These are phyloP conservation scores for Nyctibius bracteatus DNA, from an alignment of 2,113 vertebrate genomes.

Conservation along the genomic window DNA sequence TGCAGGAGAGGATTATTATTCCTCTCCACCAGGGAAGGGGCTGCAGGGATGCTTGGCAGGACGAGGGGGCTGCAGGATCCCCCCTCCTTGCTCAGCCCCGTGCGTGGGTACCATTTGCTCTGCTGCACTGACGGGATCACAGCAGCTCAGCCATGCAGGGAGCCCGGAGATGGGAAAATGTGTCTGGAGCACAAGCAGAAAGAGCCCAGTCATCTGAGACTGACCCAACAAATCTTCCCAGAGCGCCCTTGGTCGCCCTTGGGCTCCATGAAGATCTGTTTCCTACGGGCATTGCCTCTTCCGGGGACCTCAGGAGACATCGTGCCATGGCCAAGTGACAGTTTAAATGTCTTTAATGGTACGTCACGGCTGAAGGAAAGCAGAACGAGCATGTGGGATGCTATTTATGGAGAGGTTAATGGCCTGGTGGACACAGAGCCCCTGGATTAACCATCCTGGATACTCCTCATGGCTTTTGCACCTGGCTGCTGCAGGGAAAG, in stretches of 20 bases:
- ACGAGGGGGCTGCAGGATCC: rapidly evolving
- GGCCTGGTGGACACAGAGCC: neutral
- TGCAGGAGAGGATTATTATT: neutral
- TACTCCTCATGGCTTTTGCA: neutral
- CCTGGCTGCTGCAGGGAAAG: neutral
- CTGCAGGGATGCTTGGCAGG: neutral
- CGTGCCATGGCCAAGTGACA: rapidly evolving
- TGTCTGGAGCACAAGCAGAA: neutral
- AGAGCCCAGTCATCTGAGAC: neutral
- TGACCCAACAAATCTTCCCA: neutral
- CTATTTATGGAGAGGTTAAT: neutral
- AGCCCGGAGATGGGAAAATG: neutral
- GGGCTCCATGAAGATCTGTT: neutral
- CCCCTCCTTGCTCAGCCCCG: neutral
- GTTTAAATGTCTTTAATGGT: neutral
- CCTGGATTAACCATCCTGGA: neutral
- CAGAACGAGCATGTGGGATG: neutral
- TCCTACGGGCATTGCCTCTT: neutral
- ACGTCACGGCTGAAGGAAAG: neutral
- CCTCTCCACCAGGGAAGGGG: neutral
- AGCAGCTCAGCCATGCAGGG: neutral
- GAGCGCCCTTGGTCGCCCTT: neutral
- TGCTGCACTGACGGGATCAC: neutral
- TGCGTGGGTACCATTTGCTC: neutral
- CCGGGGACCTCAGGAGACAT: neutral